These are phyloP conservation scores for Chauna torquata DNA, from an alignment of 2,113 vertebrate genomes.

Conservation along the genomic window DNA sequence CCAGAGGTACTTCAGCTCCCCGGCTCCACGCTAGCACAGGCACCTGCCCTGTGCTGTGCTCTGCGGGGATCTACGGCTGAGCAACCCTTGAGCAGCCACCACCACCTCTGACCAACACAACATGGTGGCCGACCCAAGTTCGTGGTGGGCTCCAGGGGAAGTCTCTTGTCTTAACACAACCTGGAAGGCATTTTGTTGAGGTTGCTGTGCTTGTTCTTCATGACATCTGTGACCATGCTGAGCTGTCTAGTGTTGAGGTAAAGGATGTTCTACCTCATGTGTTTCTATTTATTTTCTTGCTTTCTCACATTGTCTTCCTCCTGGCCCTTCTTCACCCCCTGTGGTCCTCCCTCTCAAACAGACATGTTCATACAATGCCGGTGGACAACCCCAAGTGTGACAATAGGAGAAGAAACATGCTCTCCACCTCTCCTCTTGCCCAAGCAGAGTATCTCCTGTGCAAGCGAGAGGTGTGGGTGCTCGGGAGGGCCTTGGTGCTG, in stretches of 20 bases:
- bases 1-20: not conserved
- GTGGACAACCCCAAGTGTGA: not conserved
- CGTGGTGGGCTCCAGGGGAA: not conserved
- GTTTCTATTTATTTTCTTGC: slow-evolving; percentile 11
- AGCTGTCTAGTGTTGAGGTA: not conserved
- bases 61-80: not conserved
- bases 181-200: not conserved
- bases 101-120: not conserved
- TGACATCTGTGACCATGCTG: not conserved
- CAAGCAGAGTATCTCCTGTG: not conserved
- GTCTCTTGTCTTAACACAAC: not conserved
- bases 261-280: not conserved
- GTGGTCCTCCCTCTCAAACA: not conserved
- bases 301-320: not conserved
- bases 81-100: not conserved
- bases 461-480: not conserved
- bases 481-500: rapidly evolving
- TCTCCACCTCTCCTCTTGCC: not conserved
- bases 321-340: rapidly evolving
- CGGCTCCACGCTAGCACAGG: not conserved
- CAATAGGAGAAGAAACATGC: not conserved
- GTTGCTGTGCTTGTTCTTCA: not conserved
- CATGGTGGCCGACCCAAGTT: rapidly evolving
- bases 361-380: rapidly evolving
- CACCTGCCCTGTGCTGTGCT: not conserved